Conservation (phyloP, 2,113 vertebrate species). For the Platanista minor region DNA sequence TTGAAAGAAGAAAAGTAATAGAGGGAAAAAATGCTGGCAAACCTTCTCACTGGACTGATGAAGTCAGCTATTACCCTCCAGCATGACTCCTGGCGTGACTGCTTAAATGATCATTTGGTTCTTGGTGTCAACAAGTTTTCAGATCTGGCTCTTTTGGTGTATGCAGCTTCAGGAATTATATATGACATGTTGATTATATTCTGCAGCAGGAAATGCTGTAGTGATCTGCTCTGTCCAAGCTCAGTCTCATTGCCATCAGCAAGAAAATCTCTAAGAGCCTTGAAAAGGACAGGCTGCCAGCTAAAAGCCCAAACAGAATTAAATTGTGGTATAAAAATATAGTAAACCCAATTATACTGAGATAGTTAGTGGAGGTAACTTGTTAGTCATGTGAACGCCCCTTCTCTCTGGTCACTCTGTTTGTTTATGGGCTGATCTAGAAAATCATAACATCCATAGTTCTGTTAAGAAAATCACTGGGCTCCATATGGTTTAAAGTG, state of each 20-base stretch:
- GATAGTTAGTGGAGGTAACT: slow-evolving; percentile 54
- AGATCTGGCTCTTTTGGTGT: slow-evolving; percentile 52
- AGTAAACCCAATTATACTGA: slow-evolving; percentile 71
- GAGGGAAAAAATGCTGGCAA: slow-evolving; percentile 52
- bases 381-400: slow-evolving; percentile 28
- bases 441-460: slow-evolving; percentile 34
- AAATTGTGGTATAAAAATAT: slow-evolving; percentile 74
- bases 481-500: slow-evolving; percentile 38
- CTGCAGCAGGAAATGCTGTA: slow-evolving; percentile 69
- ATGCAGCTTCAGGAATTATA: slow-evolving; percentile 55
- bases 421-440: not conserved
- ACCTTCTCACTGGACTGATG: slow-evolving; percentile 56
- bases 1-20: slow-evolving; percentile 67
- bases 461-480: slow-evolving; percentile 28
- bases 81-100: slow-evolving; percentile 60
- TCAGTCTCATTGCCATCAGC: slow-evolving; percentile 63
- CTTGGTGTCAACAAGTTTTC: slow-evolving; percentile 68
- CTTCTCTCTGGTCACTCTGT: not conserved
- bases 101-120: slow-evolving; percentile 68
- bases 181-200: slow-evolving; percentile 71
- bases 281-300: slow-evolving; percentile 69
- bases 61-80: slow-evolving; percentile 62
- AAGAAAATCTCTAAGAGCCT: slow-evolving; percentile 71
- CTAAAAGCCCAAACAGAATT: slow-evolving; percentile 74
- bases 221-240: slow-evolving; percentile 68